Evolutionary conservation across 2,888 invertebrate species (phyloP).

Genomic region (Volucella inflata): DNA sequence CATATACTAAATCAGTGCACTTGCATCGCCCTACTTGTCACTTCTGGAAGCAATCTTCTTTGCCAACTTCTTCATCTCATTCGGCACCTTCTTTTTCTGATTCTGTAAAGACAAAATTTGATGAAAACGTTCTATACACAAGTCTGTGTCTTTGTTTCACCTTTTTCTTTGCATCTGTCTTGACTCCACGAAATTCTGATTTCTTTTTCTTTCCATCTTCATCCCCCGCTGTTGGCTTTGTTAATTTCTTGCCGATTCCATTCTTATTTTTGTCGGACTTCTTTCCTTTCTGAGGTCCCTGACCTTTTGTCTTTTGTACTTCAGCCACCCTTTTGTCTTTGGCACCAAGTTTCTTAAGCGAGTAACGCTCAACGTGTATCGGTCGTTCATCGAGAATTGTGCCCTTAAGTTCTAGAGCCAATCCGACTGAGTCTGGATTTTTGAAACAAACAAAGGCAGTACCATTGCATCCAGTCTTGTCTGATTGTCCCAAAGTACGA

Average conservation of each 20-base stretch:
- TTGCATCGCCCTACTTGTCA: neutral
- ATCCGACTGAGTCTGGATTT: slow-evolving; percentile 80
- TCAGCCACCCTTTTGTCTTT: slow-evolving; percentile 78
- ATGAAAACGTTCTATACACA: neutral
- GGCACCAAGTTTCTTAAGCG: slow-evolving; percentile 79
- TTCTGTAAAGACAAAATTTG: slow-evolving; percentile 71
- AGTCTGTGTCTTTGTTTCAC: neutral
- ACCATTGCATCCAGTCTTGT: slow-evolving; percentile 82
- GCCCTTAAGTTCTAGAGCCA: slow-evolving; percentile 82
- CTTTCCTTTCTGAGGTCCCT: slow-evolving; percentile 76
- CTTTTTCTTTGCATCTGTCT: slow-evolving; percentile 79
- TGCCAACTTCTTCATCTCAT: slow-evolving; percentile 79
- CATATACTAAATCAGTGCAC: neutral
- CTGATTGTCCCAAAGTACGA: slow-evolving; percentile 79
- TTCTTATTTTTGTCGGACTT: slow-evolving; percentile 11
- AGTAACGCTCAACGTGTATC: slow-evolving; percentile 81
- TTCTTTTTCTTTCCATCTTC: slow-evolving; percentile 78
- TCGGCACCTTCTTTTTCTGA: slow-evolving; percentile 79
- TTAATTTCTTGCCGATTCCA: neutral
- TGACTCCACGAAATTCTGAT: slow-evolving; percentile 81
- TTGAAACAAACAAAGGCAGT: slow-evolving; percentile 83
- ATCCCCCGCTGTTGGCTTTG: neutral
- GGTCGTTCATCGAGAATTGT: slow-evolving; percentile 82
- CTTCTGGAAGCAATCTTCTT: slow-evolving; percentile 82
- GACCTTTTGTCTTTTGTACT: slow-evolving; percentile 48